Evolutionary conservation across 2,888 invertebrate species (phyloP).

Genomic region (Silvanus unidentatus): DNA sequence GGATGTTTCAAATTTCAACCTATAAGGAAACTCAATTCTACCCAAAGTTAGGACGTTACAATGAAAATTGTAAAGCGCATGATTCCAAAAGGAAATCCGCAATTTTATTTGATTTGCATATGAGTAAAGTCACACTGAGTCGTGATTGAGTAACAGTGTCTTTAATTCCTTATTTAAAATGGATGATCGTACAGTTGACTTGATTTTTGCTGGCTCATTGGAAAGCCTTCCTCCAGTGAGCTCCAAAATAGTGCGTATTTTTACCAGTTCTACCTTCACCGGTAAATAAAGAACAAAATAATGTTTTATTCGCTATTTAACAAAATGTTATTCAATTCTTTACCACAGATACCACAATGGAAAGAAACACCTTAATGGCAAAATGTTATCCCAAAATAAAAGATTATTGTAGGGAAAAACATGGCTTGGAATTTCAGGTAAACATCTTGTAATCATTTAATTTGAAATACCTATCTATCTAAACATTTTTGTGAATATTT

Average conservation of each 20-base stretch:
- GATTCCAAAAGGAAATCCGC: no score
- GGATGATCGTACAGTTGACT: conserved; percentile 87
- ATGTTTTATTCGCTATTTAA: conserved; percentile 5
- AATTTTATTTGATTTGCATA: no score
- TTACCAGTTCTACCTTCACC: conserved; percentile 97
- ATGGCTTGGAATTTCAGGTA: conserved; percentile 97
- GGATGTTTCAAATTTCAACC: no score
- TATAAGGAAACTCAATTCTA: no score
- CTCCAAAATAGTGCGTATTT: conserved; percentile 96
- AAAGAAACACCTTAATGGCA: conserved; percentile 95
- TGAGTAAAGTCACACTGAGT: no score
- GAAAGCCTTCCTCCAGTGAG: conserved; percentile 89
- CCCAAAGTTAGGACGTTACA: no score
- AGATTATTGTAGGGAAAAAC: conserved; percentile 94
- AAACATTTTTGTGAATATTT: no score
- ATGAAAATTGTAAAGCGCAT: no score
- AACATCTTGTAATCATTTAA: no score
- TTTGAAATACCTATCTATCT: no score
- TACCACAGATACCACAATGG: conserved; percentile 92
- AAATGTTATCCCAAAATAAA: conserved; percentile 96
- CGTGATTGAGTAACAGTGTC: no score
- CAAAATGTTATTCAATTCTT: conserved; percentile 6
- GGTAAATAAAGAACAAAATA: conserved; percentile 53
- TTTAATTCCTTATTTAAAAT: conserved; percentile 46
- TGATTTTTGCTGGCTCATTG: conserved; percentile 83